phyloP scores from a whole-genome alignment of 2,113 vertebrate genomes.

The Catharus minimus region DNA sequence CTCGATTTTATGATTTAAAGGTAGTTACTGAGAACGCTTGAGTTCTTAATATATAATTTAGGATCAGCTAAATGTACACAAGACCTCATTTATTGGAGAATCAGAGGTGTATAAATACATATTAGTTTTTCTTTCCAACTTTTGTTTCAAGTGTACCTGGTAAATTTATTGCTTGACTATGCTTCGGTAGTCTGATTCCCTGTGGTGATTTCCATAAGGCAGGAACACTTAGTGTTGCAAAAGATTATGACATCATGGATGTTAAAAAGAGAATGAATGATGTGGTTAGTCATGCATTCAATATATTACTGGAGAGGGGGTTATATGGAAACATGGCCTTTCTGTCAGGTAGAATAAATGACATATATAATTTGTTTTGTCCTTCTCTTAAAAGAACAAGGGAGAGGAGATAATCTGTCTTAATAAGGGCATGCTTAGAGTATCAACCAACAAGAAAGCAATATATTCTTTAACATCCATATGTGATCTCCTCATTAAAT shows the following conservation, averaged over 20 bases:
- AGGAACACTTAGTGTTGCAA: constrained; percentile 41
- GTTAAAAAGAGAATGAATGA: constrained; percentile 64
- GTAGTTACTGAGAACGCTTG: neutral
- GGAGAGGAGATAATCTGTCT: constrained; percentile 66
- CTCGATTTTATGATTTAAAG: neutral
- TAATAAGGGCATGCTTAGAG: constrained; percentile 62
- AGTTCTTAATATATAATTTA: neutral
- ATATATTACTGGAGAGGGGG: constrained; percentile 57
- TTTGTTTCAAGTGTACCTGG: neutral
- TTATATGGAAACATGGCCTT: constrained; percentile 71
- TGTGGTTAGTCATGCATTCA: constrained; percentile 52
- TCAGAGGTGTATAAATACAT: constrained; percentile 22
- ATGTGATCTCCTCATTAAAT: constrained; percentile 70
- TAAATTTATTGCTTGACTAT: constrained; percentile 47
- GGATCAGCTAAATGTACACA: neutral
- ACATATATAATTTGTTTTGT: constrained; percentile 66
- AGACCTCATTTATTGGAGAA: neutral
- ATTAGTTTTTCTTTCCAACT: constrained; percentile 6
- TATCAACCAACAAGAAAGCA: constrained; percentile 57
- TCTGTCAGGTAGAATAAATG: constrained; percentile 69
- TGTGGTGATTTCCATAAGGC: constrained; percentile 37
- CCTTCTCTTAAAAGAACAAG: constrained; percentile 54
- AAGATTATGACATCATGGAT: constrained; percentile 62
- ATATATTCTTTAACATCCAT: constrained; percentile 65
- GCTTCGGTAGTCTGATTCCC: constrained; percentile 38